Base-by-base conservation (phyloP, 2,888 invertebrate genomes). In the Andrena praecox region DNA sequence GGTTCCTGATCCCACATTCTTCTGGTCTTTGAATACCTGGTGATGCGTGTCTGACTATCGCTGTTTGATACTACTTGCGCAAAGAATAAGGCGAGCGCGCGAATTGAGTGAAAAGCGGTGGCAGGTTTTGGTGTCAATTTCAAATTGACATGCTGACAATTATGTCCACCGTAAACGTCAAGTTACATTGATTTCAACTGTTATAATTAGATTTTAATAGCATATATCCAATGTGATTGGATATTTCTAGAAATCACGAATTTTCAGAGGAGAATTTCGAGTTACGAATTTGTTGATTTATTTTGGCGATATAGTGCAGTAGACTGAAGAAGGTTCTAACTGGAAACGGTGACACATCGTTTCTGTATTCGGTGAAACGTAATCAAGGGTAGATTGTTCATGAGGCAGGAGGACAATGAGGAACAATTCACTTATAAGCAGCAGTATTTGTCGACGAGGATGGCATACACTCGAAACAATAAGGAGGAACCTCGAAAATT, bases 361-460 rank as follows among this genome's bases (percentile, higher is more conserved):
- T 64, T 16, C 69, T 24, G 56, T 54, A 35, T 56, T 68, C 62
- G 16, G 35, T 35, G 50, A 59, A 75, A 69, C 64, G 63, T 78
- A 68, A 78, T 74, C 74, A 68, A 74, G 68, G 67, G 62, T 68
- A 42, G 75, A 79, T 75, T 79, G 35, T 69, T 69, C 56, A 54
- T 62, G 50, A 59, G 48, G 24, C 56, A 20, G 63, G 52, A 6
- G 27, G 48, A 78, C 63, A 69, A 56, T 35, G 64, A 60, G 33
- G 68, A 78, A 64, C 75, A 50, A 52, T 62, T 59, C 68, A 50
- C 54, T 33, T 74, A 68, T 74, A 68, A 56, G 69, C 50, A 62
- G n/a, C 10, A 2, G n/a, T 35, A 33, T 66, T 67, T 77, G 35
- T 62, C 56, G 64, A 50, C 54, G 27, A 48, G 24, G 27, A 31